Conservation (phyloP, 2,113 vertebrate species). For the Platysternon megacephalum region DNA sequence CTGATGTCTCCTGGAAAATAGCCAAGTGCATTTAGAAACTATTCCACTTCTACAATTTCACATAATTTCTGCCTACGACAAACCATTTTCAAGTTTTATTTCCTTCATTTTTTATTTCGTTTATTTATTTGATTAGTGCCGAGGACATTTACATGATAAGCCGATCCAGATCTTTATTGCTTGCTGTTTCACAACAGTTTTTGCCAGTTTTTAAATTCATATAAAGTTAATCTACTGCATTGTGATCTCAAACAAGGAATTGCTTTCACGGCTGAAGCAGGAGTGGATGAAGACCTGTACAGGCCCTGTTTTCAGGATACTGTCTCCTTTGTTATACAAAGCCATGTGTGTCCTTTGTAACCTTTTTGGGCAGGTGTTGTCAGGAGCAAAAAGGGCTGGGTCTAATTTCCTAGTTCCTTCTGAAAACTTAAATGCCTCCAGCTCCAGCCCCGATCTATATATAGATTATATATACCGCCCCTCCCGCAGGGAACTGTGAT, state of each 20-base stretch:
- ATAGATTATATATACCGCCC: too few species aligned
- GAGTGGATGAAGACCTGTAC: neutral
- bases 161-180: neutral
- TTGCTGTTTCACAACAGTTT: neutral
- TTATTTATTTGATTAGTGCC: neutral
- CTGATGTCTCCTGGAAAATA: neutral
- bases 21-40: neutral
- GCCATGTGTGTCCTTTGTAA: neutral
- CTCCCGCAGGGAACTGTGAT: neutral
- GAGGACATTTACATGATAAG: neutral
- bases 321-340: neutral
- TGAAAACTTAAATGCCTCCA: neutral
- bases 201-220: neutral
- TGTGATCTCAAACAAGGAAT: neutral
- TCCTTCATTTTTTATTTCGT: too few species aligned
- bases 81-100: neutral
- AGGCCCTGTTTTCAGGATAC: neutral
- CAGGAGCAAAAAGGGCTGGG: neutral
- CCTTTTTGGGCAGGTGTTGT: neutral
- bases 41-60: neutral
- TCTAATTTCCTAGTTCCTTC: neutral
- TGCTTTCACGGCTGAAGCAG: neutral
- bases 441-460: neutral
- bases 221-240: neutral
- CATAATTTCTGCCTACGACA: fast-evolving